These are phyloP conservation scores for Pyrocephalus nanus DNA, from an alignment of 2,797 vertebrate species.

Conservation along the genomic window DNA sequence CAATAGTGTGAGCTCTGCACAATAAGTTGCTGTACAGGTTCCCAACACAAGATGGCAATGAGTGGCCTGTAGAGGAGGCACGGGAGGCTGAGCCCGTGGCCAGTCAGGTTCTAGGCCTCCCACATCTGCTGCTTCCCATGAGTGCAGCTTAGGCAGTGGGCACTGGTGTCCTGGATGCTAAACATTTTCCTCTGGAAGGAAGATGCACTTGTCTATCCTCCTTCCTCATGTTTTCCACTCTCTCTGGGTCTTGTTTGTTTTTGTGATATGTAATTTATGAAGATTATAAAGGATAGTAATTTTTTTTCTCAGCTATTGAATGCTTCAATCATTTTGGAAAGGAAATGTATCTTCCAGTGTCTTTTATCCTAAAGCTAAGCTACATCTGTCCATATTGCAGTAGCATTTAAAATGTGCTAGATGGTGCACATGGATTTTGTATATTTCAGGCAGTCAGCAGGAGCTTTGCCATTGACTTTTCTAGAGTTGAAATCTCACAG, in stretches of 20 bases:
- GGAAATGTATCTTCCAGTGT: background rate
- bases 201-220: conserved; percentile 17
- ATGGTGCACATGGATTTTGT: background rate
- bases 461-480: background rate
- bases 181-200: background rate
- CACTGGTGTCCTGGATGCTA: conserved; percentile 27
- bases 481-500: background rate
- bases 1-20: background rate
- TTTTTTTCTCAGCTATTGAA: background rate
- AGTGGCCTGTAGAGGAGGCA: conserved; percentile 26
- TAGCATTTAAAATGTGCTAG: background rate
- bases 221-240: conserved; percentile 16
- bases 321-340: background rate
- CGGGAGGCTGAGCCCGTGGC: background rate
- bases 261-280: background rate
- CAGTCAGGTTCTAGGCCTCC: conserved; percentile 36
- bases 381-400: background rate
- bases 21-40: conserved; percentile 71
- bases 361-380: background rate
- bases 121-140: conserved; percentile 52
- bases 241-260: background rate
- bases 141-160: conserved; percentile 55
- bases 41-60: conserved; percentile 71
- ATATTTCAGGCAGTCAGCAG: background rate
- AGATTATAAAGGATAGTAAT: background rate